Evolutionary conservation across 2,888 invertebrate species (phyloP).

Genomic region (Polietes domitor): DNA sequence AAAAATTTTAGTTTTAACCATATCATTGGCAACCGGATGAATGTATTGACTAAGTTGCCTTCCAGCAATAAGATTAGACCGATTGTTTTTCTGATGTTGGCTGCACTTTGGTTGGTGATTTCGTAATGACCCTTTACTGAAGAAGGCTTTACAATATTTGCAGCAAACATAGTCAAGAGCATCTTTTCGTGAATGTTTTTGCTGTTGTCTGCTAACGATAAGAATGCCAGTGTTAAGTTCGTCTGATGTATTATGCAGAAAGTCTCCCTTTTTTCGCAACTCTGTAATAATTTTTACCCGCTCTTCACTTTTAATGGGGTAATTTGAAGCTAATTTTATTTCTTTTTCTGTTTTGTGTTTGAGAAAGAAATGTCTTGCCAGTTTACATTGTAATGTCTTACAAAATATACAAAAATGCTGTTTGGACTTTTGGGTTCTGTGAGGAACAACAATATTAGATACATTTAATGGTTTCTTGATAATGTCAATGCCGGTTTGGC

Average conservation of each 20-base stretch:
- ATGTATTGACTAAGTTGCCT: not conserved
- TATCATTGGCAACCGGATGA: conserved; percentile 15
- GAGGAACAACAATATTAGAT: not conserved
- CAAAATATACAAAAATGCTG: conserved; percentile 33
- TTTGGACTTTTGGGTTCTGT: not conserved
- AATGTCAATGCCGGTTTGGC: not conserved
- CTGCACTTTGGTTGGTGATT: conserved; percentile 3
- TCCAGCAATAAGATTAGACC: conserved; percentile 4
- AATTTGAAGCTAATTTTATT: not conserved
- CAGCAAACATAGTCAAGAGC: conserved; percentile 19
- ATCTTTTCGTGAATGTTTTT: not conserved
- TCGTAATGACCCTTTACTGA: not conserved
- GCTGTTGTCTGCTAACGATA: conserved; percentile 28
- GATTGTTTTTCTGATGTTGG: not conserved
- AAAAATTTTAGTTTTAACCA: conserved; percentile 6
- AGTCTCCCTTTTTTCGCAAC: conserved; percentile 25
- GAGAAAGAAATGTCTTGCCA: conserved; percentile 23
- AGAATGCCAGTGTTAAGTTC: conserved; percentile 20
- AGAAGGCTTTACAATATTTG: conserved; percentile 23
- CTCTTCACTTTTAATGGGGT: not conserved
- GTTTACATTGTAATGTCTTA: conserved; percentile 24
- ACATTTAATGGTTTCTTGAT: not conserved
- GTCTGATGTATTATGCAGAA: conserved; percentile 4
- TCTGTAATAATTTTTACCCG: not conserved
- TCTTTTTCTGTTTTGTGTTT: conserved; percentile 15